Conservation (phyloP, 2,797 vertebrate species). For the Gallinago nigripennis region DNA sequence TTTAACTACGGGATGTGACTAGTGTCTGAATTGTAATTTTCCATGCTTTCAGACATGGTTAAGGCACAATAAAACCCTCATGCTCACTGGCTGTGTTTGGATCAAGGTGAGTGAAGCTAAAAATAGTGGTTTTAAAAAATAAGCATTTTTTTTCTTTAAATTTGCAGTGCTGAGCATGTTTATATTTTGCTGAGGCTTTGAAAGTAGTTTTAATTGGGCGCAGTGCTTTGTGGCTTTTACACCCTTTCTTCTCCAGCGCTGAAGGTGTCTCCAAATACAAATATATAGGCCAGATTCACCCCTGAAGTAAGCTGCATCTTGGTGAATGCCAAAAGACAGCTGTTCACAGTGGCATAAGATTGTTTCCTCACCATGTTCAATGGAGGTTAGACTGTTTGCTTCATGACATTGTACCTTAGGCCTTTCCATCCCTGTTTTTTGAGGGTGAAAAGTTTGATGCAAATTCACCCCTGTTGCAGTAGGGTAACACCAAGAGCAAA, state of each 20-base stretch:
- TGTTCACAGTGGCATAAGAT: neutral
- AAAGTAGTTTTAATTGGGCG: slow-evolving; percentile 17
- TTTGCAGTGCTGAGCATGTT: neutral
- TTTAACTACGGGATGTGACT: slow-evolving; percentile 15
- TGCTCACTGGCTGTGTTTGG: neutral
- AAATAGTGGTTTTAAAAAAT: neutral
- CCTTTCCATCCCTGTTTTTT: neutral
- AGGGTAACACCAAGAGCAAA: neutral
- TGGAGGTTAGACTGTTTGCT: neutral
- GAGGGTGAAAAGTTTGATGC: neutral
- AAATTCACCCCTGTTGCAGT: neutral
- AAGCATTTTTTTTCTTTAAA: neutral
- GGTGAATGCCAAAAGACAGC: neutral
- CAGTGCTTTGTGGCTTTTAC: neutral
- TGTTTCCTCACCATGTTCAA: neutral
- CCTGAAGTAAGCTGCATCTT: neutral
- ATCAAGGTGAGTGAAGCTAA: slow-evolving; percentile 35
- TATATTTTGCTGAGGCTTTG: slow-evolving; percentile 31
- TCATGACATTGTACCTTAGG: neutral
- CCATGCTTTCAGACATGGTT: slow-evolving; percentile 25
- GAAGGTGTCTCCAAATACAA: neutral
- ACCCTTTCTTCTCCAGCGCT: neutral
- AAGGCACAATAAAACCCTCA: slow-evolving; percentile 32
- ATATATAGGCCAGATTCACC: neutral
- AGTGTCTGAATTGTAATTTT: slow-evolving; percentile 41